Percentiles rank a stretch among this genome's conserved stretches.
Conservation (phyloP, 2,888 invertebrate genomes). For the Penaeus monodon region DNA sequence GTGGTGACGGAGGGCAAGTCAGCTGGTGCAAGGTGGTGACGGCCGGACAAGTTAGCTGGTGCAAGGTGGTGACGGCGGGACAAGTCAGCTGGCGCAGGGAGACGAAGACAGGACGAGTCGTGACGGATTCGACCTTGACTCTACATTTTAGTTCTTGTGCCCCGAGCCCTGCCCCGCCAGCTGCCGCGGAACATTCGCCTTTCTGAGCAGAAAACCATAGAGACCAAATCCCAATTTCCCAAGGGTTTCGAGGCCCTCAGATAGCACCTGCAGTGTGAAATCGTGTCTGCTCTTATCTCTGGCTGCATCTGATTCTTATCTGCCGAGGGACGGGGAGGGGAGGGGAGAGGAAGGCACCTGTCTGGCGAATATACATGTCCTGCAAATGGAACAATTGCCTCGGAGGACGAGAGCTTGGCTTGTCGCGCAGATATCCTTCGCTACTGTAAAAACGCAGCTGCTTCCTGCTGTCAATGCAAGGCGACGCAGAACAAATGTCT, state of each 20-base stretch:
- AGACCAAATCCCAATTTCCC: neutral
- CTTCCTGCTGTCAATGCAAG: too few relatives aligned
- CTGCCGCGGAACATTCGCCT: neutral
- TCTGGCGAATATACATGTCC: too few relatives aligned
- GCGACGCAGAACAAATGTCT: too few relatives aligned
- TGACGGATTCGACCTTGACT: constrained; percentile 30
- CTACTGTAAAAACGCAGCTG: too few relatives aligned
- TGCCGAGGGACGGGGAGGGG: neutral
- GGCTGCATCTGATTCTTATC: constrained; percentile 48
- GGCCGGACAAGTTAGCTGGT: too few relatives aligned
- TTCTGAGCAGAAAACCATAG: neutral
- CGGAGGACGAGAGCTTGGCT: too few relatives aligned
- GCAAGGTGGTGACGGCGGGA: too few relatives aligned
- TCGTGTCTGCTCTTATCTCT: constrained; percentile 40
- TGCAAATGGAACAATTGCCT: too few relatives aligned
- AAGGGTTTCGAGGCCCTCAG: constrained; percentile 12
- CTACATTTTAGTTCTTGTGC: constrained; percentile 11
- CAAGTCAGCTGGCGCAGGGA: neutral
- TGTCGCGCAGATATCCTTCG: too few relatives aligned
- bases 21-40: too few relatives aligned
- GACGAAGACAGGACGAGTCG: constrained; percentile 6
- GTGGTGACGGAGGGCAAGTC: too few relatives aligned
- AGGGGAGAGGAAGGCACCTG: neutral
- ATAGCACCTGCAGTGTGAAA: constrained; percentile 30
- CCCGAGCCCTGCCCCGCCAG: constrained; percentile 8